Conservation (phyloP, 2,888 invertebrate species). For the Sarcophaga carnaria region DNA sequence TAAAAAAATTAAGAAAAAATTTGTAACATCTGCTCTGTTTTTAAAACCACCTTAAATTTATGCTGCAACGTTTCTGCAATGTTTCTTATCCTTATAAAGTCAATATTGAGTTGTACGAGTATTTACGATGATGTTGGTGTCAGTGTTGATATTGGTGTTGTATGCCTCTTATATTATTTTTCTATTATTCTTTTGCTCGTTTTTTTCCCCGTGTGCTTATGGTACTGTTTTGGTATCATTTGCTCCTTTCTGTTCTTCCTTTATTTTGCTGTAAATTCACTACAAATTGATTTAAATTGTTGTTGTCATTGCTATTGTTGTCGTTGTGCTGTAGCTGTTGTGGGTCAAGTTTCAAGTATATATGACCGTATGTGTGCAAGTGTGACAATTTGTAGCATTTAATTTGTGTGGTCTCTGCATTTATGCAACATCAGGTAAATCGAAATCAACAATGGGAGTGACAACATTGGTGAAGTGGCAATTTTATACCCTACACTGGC, state of each 20-base stretch:
- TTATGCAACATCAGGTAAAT: neutral
- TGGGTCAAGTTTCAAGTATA: conserved; percentile 23
- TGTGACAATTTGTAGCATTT: no score
- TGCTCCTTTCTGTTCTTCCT: neutral
- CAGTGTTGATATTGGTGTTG: neutral
- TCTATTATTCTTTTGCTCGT: neutral
- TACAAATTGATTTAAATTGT: conserved; percentile 66
- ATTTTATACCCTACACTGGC: no score
- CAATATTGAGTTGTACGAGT: no score
- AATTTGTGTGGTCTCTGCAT: conserved; percentile 33
- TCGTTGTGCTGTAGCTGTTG: neutral
- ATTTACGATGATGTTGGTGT: neutral
- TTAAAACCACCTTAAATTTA: no score
- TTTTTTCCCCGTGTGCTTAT: neutral
- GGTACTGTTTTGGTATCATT: no score
- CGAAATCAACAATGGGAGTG: neutral
- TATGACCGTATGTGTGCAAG: neutral
- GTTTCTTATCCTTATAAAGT: no score
- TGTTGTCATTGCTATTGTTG: conserved; percentile 38
- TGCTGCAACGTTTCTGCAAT: no score
- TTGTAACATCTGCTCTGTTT: no score
- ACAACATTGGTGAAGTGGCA: no score
- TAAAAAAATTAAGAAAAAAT: no score
- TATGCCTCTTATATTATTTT: neutral
- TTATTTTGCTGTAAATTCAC: conserved; percentile 48